Base-by-base conservation (phyloP, 2,888 invertebrate species). In the Agonopterix heracliana region DNA sequence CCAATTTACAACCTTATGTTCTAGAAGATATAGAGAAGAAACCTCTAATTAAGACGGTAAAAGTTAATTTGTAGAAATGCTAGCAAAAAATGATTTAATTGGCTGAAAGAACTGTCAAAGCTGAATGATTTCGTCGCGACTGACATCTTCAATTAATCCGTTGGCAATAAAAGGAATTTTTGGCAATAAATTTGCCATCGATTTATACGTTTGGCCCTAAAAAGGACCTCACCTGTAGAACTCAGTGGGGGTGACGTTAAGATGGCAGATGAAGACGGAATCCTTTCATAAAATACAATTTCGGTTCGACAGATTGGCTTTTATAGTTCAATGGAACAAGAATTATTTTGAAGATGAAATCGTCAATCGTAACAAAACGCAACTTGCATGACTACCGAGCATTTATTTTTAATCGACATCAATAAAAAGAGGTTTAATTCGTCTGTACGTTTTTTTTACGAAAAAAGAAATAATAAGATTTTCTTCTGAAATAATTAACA, bases 111-210 rank as follows among this genome's bases (percentile, higher is more conserved):
- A 62, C 79, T 79, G 85, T 84, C 84, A 83, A 72, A 66, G 70
- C 58, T 68, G 74, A 83, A 83, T 79, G 78, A 81, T 81, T 82
- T 80, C 75, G 78, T 83, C 74, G 77, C 74, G 66, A 79, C 73
- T 61, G 74, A 78, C 74, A 73, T 73, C 59, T 68, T 57, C 75
- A 79, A 79, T 82, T 82, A 83, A 82, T 82, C 75, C 55, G 72
- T 65, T 58, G 56, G 60, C 67, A 71, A 76, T 67, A 74, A 78
- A 75, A 70, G 67, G 64, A 56, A 62, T 69, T 57, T 55, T 57
- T 45, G 60, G 56, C 68, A 71, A 78, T 74, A 73, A 64, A 69
- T 66, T 66, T 66, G 49, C 45, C 36, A 48, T 13, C 49, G 7
- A 49, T 59, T 10, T 41, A 34, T 5, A 13, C 9, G 9, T 60